Base-by-base conservation (phyloP, 2,113 vertebrate species). In the Perccottus glenii region DNA sequence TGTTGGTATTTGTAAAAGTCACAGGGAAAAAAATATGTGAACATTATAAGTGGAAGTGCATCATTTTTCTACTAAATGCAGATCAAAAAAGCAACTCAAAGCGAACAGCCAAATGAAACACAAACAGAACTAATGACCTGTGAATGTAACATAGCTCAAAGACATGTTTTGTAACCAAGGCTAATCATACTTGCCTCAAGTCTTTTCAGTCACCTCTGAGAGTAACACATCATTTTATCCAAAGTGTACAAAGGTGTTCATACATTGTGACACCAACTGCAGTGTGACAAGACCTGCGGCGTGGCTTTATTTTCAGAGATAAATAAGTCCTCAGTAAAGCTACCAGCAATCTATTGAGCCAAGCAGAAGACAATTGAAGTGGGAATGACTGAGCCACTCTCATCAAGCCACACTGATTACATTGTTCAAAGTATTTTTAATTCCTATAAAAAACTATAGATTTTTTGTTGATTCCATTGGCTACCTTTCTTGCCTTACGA, bases 211-310 rank as follows among this genome's bases (percentile, higher is more conserved):
- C 57, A 63, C 53, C 43, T n/a, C 11, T 67, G 60, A 70, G 70
- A 72, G 35, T 73, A 53, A 32, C 46, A 27, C 70, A 46, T n/a
- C 50, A 38, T 47, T 71, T 48, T 52, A 36, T 19, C 50, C 19
- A 27, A 66, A 19, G 70, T 83, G 70, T 62, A 53, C 48, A 38
- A 45, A 78, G 62, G 64, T 65, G 50, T 52, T 78, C 55, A 52
- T 77, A 71, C 78, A 62, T 81, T 35, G 64, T 72, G 70, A 74
- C 69, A 64, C 35, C 71, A 85, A 63, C 9, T 80, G 46, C 43
- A 63, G 40, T 61, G 59, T 72, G 44, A 60, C 68, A 56, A 43
- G 65, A 74, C 81, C 77, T 64, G 35, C 7, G 63, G 81, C 67
- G 55, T 58, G 73, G 16, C 53, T 57, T 62, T 49, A 64, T 67